These are phyloP conservation scores for Piscicola geometra DNA, from an alignment of 2,888 invertebrate species.

Conservation along the genomic window DNA sequence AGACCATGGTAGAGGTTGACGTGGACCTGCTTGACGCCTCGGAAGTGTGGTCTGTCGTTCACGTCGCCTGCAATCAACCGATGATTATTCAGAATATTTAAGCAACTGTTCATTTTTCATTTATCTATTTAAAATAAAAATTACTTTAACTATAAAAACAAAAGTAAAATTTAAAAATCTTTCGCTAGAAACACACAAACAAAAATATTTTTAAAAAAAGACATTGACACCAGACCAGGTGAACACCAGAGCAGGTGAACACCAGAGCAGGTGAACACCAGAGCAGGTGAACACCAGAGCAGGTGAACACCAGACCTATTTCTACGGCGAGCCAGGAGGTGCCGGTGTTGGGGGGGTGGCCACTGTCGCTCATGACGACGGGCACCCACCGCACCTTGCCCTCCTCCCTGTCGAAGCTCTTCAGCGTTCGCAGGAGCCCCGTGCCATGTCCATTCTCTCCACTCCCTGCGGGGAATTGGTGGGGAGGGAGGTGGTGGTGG, in stretches of 20 bases:
- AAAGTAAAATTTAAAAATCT: too few species aligned
- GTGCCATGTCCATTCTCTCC: conserved; percentile 66
- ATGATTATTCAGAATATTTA: too few species aligned
- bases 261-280: conserved; percentile 82
- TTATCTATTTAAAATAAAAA: too few species aligned
- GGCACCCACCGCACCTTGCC: conserved; percentile 94
- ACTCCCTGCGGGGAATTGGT: conserved; percentile 44
- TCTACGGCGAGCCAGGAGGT: conserved; percentile 91
- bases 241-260: not conserved
- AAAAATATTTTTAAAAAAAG: too few species aligned
- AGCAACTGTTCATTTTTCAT: too few species aligned
- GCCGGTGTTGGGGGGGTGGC: conserved; percentile 77
- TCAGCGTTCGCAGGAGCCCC: conserved; percentile 88
- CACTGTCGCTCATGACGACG: conserved; percentile 93
- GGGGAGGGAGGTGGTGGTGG: too few species aligned
- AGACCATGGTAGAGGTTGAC: conserved; percentile 77
- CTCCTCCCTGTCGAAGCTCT: conserved; percentile 89
- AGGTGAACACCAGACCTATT: conserved; percentile 96
- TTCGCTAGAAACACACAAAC: too few species aligned
- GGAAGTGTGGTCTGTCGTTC: conserved; percentile 96
- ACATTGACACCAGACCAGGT: too few species aligned
- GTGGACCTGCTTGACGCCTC: conserved; percentile 90
- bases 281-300: conserved; percentile 90
- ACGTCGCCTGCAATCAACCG: conserved; percentile 66
- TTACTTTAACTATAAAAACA: too few species aligned